These are phyloP conservation scores for Hybognathus amarus DNA, from an alignment of 2,797 vertebrate species.

Conservation along the genomic window DNA sequence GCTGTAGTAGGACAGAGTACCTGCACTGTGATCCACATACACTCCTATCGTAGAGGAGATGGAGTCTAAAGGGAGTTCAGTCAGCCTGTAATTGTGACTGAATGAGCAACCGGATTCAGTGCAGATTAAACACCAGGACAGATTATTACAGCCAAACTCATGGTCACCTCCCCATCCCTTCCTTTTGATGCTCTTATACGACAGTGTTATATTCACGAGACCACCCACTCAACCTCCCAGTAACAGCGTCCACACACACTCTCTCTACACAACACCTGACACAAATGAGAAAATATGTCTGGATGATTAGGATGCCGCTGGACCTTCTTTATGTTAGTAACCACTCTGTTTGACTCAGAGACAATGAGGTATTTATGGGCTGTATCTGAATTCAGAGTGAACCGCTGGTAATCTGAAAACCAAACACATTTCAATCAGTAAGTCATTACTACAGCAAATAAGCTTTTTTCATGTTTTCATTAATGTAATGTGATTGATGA, in stretches of 20 bases:
- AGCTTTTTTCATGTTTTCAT: neutral
- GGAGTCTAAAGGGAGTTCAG: neutral
- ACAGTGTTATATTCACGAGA: neutral
- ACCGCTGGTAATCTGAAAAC: constrained; percentile 45
- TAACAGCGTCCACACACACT: constrained; percentile 48
- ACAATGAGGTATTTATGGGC: constrained; percentile 16
- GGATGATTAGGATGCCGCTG: neutral
- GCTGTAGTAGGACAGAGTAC: neutral
- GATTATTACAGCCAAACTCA: constrained; percentile 3
- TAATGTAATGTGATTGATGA: neutral
- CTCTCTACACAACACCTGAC: constrained; percentile 6
- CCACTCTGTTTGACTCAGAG: neutral
- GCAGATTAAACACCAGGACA: neutral
- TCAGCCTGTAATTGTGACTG: neutral
- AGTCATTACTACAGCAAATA: neutral
- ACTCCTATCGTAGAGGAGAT: constrained; percentile 7
- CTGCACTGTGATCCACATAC: constrained; percentile 1
- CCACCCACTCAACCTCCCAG: constrained; percentile 48
- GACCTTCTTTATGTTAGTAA: neutral
- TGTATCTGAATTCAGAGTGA: constrained; percentile 48
- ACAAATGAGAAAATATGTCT: neutral
- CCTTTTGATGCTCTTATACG: constrained; percentile 46
- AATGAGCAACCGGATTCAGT: neutral
- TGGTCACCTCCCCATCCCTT: constrained; percentile 11
- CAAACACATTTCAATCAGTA: neutral